These are phyloP conservation scores for Lophura nycthemera DNA, from an alignment of 2,113 vertebrate species.

Conservation along the genomic window DNA sequence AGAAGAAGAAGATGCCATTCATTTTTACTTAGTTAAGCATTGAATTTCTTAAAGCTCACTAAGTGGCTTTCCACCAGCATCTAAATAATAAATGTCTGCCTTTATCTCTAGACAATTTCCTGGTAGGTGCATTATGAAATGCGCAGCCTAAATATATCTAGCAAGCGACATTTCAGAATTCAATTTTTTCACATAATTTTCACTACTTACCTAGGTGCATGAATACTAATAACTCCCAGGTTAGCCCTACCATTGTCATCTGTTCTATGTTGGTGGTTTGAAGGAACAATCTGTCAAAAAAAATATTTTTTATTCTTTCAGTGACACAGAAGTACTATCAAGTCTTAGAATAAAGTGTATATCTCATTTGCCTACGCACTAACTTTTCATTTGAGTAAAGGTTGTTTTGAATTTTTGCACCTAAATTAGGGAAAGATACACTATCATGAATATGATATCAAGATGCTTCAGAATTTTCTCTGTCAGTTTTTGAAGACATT, in stretches of 20 bases:
- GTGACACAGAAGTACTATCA: not conserved
- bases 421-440: not conserved
- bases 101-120: not conserved
- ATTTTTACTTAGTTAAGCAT: not conserved
- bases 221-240: slow-evolving; percentile 80
- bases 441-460: not conserved
- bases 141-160: not conserved
- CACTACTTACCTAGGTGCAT: slow-evolving; percentile 86
- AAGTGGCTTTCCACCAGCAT: not conserved
- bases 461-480: not conserved
- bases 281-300: slow-evolving; percentile 72
- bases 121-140: not conserved
- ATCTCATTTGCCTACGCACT: not conserved
- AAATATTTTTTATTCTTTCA: not conserved
- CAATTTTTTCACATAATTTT: not conserved
- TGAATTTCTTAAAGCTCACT: not conserved
- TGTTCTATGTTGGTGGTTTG: slow-evolving; percentile 79
- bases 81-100: not conserved
- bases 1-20: not conserved
- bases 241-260: slow-evolving; percentile 83
- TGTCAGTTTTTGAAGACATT: not conserved
- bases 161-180: not conserved
- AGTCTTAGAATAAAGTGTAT: not conserved
- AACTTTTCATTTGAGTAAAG: not conserved
- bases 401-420: not conserved